These are phyloP conservation scores for Spondyliosoma cantharus DNA, from an alignment of 2,797 vertebrate species.

Conservation along the genomic window DNA sequence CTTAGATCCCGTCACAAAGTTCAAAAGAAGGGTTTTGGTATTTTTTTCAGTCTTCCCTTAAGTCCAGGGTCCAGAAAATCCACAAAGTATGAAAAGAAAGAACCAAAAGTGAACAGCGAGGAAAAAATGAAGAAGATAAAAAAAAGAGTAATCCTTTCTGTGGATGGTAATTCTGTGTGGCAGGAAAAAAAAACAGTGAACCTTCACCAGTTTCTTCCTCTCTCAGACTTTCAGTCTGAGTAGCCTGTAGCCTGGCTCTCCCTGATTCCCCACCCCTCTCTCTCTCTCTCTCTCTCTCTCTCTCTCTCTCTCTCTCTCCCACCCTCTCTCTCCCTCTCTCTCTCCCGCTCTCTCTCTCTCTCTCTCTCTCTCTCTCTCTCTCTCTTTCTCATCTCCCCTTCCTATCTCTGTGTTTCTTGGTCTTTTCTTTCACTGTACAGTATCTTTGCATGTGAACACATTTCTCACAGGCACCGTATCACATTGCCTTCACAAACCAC, in stretches of 20 bases:
- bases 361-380: not conserved
- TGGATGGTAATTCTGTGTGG: not conserved
- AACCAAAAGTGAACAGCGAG: not conserved
- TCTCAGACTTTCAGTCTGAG: slow-evolving; percentile 38
- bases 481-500: slow-evolving; percentile 45
- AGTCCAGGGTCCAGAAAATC: slow-evolving; percentile 20
- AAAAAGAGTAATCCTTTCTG: slow-evolving; percentile 12
- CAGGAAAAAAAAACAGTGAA: slow-evolving; percentile 32
- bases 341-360: not conserved
- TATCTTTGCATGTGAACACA: slow-evolving; percentile 49
- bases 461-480: slow-evolving; percentile 57
- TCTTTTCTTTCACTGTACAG: slow-evolving; percentile 55
- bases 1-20: slow-evolving; percentile 20
- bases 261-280: slow-evolving; percentile 1
- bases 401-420: slow-evolving; percentile 32
- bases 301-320: not conserved
- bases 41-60: not conserved
- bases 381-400: not conserved
- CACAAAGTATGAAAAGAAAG: slow-evolving; percentile 1
- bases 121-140: too few species aligned
- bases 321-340: not conserved
- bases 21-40: not conserved
- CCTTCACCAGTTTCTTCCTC: slow-evolving; percentile 48
- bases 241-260: slow-evolving; percentile 42
- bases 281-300: not conserved